Base-by-base conservation (phyloP, 2,888 invertebrate genomes). In the Rhopalosiphum nymphaeae region DNA sequence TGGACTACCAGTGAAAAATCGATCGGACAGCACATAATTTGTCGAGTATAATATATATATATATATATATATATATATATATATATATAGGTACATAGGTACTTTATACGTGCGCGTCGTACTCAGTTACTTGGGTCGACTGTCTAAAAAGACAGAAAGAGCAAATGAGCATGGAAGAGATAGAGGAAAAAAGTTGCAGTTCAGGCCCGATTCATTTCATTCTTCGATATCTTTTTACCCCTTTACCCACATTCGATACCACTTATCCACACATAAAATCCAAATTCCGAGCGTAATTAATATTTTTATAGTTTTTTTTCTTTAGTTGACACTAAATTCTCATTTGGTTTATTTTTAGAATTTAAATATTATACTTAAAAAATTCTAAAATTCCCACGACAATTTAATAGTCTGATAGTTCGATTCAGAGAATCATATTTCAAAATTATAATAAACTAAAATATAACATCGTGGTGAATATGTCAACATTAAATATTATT, bases 11-110 rank as follows among this genome's bases (percentile, higher is more conserved):
- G 88, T 44, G 88, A 78, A 92, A 78, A 92, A 92, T 89, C 88
- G 92, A 89, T 92, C 92, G 87, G 87, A 67, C 49, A 26, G 87
- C 29, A 88, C 67, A 67, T 87, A 87, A 92, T 92, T 92, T 89
- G 92, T 88, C 44, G 88, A 92, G 61, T 56, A 85, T 78, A 78
- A 78, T 78, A 78, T 78, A 25, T 56, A 56, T 13, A 49, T 49
- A 46, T 46, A 46, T 46, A 10, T 46, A 46, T 46, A 56, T 56
- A 36, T n/a, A 78, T 78, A 36, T 78, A 36, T 78, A 78, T 36
- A 49, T 49, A 53, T 16, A 13, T 53, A 53, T 53, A 56, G 25
- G 21, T 21, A 78, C 21, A 78, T 78, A 36, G 36, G 36, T 36
- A 36, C 3, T 9, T 36, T 36, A 9, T 78, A 78, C 36, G 21